These are phyloP conservation scores for Cryptotis parvus DNA, from an alignment of 2,113 vertebrate species.

Conservation along the genomic window DNA sequence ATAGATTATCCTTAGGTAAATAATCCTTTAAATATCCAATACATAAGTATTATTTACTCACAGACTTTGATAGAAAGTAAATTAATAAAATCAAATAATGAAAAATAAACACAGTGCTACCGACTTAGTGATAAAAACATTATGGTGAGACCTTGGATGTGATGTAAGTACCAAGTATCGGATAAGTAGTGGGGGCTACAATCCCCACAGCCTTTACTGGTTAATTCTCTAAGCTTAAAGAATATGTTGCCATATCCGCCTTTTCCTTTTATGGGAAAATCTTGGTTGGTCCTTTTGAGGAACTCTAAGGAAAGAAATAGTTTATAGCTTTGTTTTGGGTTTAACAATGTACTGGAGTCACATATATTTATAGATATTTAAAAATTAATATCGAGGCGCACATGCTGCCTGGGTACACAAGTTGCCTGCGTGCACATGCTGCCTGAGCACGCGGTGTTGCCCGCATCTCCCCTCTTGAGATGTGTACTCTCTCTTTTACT, in stretches of 20 bases:
- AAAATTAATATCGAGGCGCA: slow-evolving; percentile 8
- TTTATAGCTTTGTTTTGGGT: neutral
- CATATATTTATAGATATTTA: neutral
- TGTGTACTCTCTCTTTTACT: no score
- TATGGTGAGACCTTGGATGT: neutral
- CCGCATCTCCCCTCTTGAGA: no score
- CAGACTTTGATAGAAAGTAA: slow-evolving; percentile 25
- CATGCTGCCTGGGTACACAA: no score
- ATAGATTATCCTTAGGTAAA: neutral
- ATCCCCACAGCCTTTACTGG: slow-evolving; percentile 17
- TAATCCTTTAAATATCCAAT: no score
- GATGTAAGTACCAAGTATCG: neutral
- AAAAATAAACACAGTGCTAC: slow-evolving; percentile 31
- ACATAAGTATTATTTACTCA: slow-evolving; percentile 19
- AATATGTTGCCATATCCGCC: neutral
- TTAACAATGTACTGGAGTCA: slow-evolving; percentile 10
- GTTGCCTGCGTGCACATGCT: no score
- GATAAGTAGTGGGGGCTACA: neutral
- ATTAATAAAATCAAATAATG: slow-evolving; percentile 40
- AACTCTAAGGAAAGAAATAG: slow-evolving; percentile 4
- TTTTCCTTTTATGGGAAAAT: slow-evolving; percentile 3
- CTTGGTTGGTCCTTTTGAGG: slow-evolving; percentile 14
- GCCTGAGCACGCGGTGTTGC: no score
- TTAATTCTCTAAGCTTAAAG: slow-evolving; percentile 20
- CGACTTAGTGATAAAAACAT: neutral